These are phyloP conservation scores for Chloropsis hardwickii DNA, from an alignment of 2,113 vertebrate species.

Conservation along the genomic window DNA sequence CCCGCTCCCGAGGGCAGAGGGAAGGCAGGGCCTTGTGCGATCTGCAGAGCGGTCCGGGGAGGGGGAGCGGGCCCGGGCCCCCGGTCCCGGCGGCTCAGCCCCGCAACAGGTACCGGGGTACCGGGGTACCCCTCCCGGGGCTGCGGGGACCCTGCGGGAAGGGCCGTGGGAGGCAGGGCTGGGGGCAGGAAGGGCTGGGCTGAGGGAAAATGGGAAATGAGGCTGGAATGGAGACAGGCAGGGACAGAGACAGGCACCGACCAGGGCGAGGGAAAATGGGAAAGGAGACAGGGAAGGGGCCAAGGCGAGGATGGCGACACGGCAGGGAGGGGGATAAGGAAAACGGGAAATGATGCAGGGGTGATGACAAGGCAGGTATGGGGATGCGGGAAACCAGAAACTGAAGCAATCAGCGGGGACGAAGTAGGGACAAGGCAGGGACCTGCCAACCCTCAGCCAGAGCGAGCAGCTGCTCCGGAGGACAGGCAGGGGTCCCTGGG, in stretches of 20 bases:
- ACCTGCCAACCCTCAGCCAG: background rate
- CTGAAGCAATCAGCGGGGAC: background rate
- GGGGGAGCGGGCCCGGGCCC: background rate
- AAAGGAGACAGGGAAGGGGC: background rate
- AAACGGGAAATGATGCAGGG: background rate
- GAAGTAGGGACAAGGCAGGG: background rate
- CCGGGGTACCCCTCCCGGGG: background rate
- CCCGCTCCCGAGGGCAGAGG: background rate
- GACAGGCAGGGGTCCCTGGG: background rate
- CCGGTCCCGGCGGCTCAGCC: background rate
- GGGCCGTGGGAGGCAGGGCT: accelerated
- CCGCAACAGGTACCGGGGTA: background rate
- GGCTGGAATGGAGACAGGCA: too few species aligned
- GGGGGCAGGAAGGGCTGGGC: background rate
- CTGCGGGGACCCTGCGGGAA: background rate
- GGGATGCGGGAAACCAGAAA: background rate
- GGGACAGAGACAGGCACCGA: background rate
- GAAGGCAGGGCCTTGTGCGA: background rate
- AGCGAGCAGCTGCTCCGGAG: background rate
- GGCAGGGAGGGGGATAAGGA: background rate
- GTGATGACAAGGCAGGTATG: accelerated
- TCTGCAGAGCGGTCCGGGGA: background rate
- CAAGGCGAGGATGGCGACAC: too few species aligned
- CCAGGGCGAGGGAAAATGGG: background rate
- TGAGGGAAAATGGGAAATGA: too few species aligned